Base-by-base conservation (phyloP, 2,113 vertebrate genomes). In the Chloroceryle aenea region DNA sequence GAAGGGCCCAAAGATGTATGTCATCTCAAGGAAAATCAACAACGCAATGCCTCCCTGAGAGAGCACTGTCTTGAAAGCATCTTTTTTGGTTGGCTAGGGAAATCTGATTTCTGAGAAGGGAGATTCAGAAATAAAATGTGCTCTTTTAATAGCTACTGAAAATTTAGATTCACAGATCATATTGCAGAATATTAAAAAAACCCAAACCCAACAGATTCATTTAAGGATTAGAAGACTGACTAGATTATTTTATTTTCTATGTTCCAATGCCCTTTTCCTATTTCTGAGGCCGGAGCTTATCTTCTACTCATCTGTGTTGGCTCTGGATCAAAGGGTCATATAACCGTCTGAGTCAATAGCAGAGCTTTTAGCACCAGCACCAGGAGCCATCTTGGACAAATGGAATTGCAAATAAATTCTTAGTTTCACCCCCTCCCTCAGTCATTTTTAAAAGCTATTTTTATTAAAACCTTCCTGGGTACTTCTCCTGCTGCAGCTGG, bases 381-480 rank as follows among this genome's bases (percentile, higher is more conserved):
- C 55, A 84, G 79, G 34, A 96, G 36, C 92, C 94, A 93, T 92
- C 83, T 92, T 95, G 85, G 76, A 93, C 73, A 95, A 93, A 89
- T 92, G 66, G 88, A 94, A 81, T 79, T 0, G 5, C 22, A 3
- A 73, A 68, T 58, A 68, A 92, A 89, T 85, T 92, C 90, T 86
- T 89, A 73, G 38, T 25, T 92, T 87, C 79, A 63, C 62, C 2
- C 23, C 14, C 56, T 85, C 15, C 58, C 26, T 69, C 86, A 55
- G 76, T 15, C 23, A 87, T 78, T 93, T 95, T 82, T 85, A 76
- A 88, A 87, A 93, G 56, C 83, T 90, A 38, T 84, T 95, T 94
- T 93, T 90, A 89, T 84, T 93, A 82, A 91, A 96, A 89, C 64
- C 56, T 92, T 82, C 43, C 77, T 89, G 56, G 76, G 76, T 88